Evolutionary conservation across 2,113 vertebrate genomes (phyloP), one percentile per base, ranked within the genome.

Genomic region (Callipepla squamata): DNA sequence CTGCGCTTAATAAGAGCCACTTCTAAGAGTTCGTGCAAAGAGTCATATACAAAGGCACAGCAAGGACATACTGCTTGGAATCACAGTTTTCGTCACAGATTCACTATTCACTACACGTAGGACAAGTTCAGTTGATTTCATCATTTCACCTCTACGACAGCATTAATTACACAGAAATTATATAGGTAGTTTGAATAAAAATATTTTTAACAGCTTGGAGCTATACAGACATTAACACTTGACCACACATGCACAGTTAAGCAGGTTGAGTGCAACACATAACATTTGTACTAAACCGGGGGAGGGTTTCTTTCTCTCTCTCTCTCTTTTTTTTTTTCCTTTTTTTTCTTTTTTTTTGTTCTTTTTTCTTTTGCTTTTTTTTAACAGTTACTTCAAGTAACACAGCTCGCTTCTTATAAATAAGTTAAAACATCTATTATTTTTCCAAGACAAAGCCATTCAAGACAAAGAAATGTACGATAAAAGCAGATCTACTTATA

Each of bases 361-460:
- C 13, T 80, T 85, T 78, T 93, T 94, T 91, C 70, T 70, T 93
- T 63, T 21, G 79, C 86, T 95, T 87, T 36, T 84, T 97, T 98
- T 97, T 98, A 98, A 98, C 98, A 98, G 97, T 98, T 98, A 98
- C 97, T 98, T 98, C 98, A 98, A 98, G 98, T 98, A 98, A 98
- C 98, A 98, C 97, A 97, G 97, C 98, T 98, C 96, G 98, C 97
- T 97, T 98, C 97, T 98, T 98, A 98, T 98, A 98, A 99, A 99
- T 99, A 98, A 99, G 98, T 99, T 99, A 99, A 98, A 98, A 99
- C 98, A 98, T 98, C 98, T 98, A 98, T 97, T 97, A 95, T 97
- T 96, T 97, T 97, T 98, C 97, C 98, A 98, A 98, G 97, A 98
- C 98, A 98, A 98, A 98, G 97, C 98, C 98, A 98, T 98, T 97